Evolutionary conservation across 1,140 invertebrate genomes (phyloP), one percentile per base, ranked within the genome.

Genomic region (Vollenhovia emeryi): DNA sequence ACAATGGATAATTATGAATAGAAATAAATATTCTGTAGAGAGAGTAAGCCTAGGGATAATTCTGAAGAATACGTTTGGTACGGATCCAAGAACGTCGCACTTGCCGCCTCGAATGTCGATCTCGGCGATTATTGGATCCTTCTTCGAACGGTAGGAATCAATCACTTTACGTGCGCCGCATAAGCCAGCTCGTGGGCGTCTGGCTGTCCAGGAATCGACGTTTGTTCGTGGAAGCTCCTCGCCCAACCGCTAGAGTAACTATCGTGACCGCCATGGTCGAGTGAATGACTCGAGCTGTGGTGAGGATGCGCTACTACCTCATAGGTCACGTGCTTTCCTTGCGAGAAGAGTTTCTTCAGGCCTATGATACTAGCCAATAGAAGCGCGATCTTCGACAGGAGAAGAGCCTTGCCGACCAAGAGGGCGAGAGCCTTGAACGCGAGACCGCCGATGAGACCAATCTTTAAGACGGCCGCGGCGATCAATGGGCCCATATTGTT

Each of bases 331-430:
- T 97, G 97, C 91, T 97, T 97, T 87, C 96, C 94, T 1, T 96
- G 96, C 66, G 96, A 97, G 93, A 98, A 97, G 7, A 98, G 95
- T 87, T 98, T 98, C 95, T 98, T 98, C 88, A 98, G 92, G 24
- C 97, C 97, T 76, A 98, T 97, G 76, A 98, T 97, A 36, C 96
- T 96, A 1, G 97, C 97, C 13, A 98, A 92, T 0, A 98, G 95
- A 5, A 98, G 95, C 1, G 97, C 97, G 55, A 98, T 96, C 95
- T 98, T 98, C 68, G 97, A 97, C 8, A 98, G 96, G 1, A 98
- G 96, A 0, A 98, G 95, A 36, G 97, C 97, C 94, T 98, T 98
- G 87, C 97, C 97, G 4, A 98, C 97, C 40, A 98, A 95, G 4
- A 98, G 94, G n/a, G 97, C 97, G 1, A 98, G 94, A 9, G 96